Base-by-base conservation (phyloP, 2,113 vertebrate species). In the Anoura caudifer region DNA sequence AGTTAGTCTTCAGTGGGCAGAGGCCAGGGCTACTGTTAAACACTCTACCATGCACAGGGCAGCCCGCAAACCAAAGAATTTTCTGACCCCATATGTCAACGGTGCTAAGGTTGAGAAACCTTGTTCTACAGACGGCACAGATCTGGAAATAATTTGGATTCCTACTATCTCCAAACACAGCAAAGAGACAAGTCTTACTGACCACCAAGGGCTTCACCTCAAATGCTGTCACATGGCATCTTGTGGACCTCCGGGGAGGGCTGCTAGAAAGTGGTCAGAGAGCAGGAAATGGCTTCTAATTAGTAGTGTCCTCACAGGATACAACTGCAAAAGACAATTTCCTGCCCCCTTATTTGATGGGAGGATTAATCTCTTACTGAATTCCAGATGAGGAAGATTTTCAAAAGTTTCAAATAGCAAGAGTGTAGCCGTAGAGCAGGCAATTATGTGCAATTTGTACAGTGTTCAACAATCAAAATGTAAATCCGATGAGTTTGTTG, bases 361-460 rank as follows among this genome's bases (percentile, higher is more conserved):
- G 77, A 97, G 97, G 96, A 98, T 98, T 98, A 98, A 98, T 98
- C 97, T 96, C 95, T 98, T 98, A 98, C 97, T 56, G 91, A 97
- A 98, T 98, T 97, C 98, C 98, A 98, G 97, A 98, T 98, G 98
- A 98, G 86, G 81, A 97, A 97, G 96, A 97, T 98, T 98, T 97
- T 96, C 91, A 97, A 94, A 97, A 98, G 97, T 97, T 97, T 97
- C 97, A 97, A 98, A 98, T 98, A 95, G 96, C 97, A 98, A 76
- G 93, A 96, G 81, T 94, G 36, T 91, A 98, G 94, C 91, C 95
- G 26, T 96, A 96, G 92, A 97, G 97, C 97, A 97, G 97, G 95
- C 92, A 98, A 98, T 98, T 97, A 98, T 95, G 95, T 96, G 96
- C 94, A 98, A 98, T 98, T 97, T 97, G 95, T 97, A 97, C 96